Evolutionary conservation across 23 tunicate species (phyloP).

Genomic region (Styela clava): DNA sequence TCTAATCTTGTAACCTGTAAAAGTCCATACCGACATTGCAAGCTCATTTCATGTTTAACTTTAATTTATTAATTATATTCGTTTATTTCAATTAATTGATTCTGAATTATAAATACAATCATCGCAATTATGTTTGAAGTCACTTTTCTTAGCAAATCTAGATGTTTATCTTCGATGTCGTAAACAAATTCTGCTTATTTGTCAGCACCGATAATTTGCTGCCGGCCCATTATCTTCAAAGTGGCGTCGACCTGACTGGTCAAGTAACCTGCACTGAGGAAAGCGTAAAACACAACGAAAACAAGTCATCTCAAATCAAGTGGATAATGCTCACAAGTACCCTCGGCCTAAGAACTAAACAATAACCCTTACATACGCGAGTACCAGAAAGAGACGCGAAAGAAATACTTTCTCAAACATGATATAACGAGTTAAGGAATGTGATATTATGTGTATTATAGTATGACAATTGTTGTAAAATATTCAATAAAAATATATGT

Average conservation of each 20-base stretch:
- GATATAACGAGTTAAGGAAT: not conserved
- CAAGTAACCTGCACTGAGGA: not conserved
- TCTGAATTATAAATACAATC: no score
- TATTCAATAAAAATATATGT: no score
- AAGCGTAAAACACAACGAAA: not conserved
- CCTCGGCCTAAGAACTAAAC: not conserved
- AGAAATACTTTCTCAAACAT: not conserved
- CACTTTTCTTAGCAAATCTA: no score
- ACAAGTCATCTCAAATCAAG: not conserved
- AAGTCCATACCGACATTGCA: no score
- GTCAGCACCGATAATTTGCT: no score
- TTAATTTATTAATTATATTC: no score
- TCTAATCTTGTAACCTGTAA: no score
- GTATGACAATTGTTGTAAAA: not conserved
- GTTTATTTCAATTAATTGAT: no score
- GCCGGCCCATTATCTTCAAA: not conserved
- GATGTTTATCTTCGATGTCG: no score
- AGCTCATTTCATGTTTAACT: no score
- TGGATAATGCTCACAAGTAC: not conserved
- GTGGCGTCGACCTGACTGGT: not conserved
- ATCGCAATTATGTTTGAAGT: no score
- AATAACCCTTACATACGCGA: not conserved
- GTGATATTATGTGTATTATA: not conserved
- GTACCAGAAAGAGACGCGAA: not conserved
- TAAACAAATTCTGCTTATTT: no score